Base-by-base conservation (phyloP, 2,888 invertebrate genomes). In the Melieria crassipennis region DNA sequence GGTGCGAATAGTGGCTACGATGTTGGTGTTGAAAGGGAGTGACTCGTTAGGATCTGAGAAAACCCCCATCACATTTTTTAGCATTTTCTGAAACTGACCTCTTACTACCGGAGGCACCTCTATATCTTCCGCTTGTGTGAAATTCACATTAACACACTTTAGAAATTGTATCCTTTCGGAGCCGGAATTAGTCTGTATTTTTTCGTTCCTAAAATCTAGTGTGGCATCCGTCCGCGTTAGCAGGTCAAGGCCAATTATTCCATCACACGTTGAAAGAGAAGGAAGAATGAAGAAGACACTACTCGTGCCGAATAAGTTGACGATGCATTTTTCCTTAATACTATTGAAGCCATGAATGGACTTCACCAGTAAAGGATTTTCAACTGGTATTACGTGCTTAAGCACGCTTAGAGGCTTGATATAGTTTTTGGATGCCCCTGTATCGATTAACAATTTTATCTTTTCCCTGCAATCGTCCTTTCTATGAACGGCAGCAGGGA, bases 401-500 rank as follows among this genome's bases (percentile, higher is more conserved):
- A 60, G 13, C n/a, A 52, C 64, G 46, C 48, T 47, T 47, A 66
- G 50, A 13, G 71, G 66, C 4, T 67, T 71, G 10, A 71, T 71
- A 52, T 71, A 68, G 50, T 69, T 72, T 60, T 72, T 69, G 10
- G 72, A 69, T 9, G 64, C 64, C 11, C 64, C 68, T 5, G 68
- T 68, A 30, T 66, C 62, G 43, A 71, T 60, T 30, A 71, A 65
- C 4, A 71, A 47, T 64, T 64, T 57, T 1, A 70, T 46, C 48
- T 9, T 43, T 50, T 66, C 65, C 71, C 66, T 46, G 71, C 71
- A 42, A 66, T 56, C 6, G 55, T 71, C 45, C 65, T 65, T 43
- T 65, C 70, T 58, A 65, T 62, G 63, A 56, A 69, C 56, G 56
- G 65, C 5, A 65, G 64, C 60, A 70, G 64, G 57, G 50, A 70